These are phyloP conservation scores for Tenthredo notha DNA, from an alignment of 2,888 invertebrate genomes.

Conservation along the genomic window DNA sequence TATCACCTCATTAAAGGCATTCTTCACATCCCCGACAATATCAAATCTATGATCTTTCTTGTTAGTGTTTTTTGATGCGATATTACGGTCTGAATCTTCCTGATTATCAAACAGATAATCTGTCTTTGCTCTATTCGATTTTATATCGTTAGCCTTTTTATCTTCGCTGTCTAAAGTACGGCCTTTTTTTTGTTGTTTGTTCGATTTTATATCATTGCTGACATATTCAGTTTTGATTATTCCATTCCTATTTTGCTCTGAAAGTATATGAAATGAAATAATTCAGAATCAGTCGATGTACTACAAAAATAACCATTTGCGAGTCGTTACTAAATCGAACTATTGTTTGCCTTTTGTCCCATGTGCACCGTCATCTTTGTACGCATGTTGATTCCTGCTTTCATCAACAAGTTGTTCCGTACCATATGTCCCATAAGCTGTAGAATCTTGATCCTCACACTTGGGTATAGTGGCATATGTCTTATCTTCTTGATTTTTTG, in stretches of 20 bases:
- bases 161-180: background rate
- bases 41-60: background rate
- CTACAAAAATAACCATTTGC: background rate
- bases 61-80: background rate
- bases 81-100: background rate
- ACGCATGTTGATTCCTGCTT: background rate
- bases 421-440: background rate
- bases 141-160: background rate
- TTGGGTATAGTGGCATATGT: background rate
- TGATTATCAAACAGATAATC: background rate
- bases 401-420: background rate
- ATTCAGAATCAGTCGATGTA: background rate
- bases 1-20: background rate
- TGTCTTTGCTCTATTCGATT: background rate
- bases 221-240: background rate
- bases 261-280: background rate
- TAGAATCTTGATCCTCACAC: constrained; percentile 7
- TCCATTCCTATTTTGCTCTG: background rate
- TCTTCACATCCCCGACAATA: background rate
- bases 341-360: background rate
- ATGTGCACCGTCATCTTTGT: background rate
- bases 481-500: background rate
- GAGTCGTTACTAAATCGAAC: background rate
- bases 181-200: background rate
- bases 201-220: background rate